Evolutionary conservation across 1,140 invertebrate genomes (phyloP).

Genomic region (Choristoneura fumiferana): DNA sequence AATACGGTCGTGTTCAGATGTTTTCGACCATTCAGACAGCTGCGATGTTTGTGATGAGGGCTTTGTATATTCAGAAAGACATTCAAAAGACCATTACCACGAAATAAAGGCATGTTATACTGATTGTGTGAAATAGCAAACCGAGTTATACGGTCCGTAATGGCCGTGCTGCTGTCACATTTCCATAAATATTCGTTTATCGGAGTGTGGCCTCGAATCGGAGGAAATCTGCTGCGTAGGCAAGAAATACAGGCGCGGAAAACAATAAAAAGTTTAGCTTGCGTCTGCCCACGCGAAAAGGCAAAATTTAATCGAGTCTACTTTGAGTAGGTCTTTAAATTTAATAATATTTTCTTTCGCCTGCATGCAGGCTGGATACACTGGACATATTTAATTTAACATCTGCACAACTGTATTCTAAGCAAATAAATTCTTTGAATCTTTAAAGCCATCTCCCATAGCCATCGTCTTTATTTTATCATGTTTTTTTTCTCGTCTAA

Average conservation of each 20-base stretch:
- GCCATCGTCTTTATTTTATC: too few species aligned
- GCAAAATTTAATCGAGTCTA: background rate
- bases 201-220: constrained; percentile 3
- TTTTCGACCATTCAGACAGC: too few species aligned
- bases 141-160: constrained; percentile 5
- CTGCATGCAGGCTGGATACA: too few species aligned
- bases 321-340: too few species aligned
- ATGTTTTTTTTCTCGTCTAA: too few species aligned
- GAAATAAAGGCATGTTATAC: constrained; percentile 12
- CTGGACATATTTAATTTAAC: too few species aligned
- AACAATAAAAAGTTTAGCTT: background rate
- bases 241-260: constrained; percentile 7
- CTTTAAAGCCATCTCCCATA: too few species aligned
- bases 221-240: constrained; percentile 8
- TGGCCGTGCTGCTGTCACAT: constrained; percentile 13
- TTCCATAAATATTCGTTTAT: constrained; percentile 18
- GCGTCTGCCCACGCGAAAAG: background rate
- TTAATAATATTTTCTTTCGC: too few species aligned
- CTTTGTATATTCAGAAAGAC: background rate
- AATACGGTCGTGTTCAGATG: too few species aligned
- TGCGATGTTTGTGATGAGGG: background rate
- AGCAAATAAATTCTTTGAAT: too few species aligned
- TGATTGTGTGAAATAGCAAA: constrained; percentile 15
- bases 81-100: background rate
- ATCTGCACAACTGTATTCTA: too few species aligned